Percentiles rank a stretch among this genome's conserved stretches.
These are phyloP conservation scores for Mus minutoides DNA, from an alignment of 2,797 vertebrate species.

Conservation along the genomic window DNA sequence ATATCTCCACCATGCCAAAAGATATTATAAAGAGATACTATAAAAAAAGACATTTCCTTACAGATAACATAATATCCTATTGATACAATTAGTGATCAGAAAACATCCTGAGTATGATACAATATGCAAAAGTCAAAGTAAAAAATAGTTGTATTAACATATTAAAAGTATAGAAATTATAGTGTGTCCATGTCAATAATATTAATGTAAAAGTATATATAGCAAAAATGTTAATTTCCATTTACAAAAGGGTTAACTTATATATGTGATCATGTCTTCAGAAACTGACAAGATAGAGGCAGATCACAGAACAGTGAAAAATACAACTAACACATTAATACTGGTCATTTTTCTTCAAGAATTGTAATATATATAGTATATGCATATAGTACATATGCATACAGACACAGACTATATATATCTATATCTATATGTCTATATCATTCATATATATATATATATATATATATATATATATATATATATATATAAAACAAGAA, in stretches of 20 bases:
- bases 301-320: background rate
- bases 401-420: too few relatives aligned
- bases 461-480: background rate
- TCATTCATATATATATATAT: background rate
- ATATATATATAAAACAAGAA: background rate
- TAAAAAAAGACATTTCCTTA: background rate
- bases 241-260: background rate
- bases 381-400: too few relatives aligned
- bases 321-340: background rate
- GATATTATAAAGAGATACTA: background rate
- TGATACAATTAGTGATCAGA: background rate
- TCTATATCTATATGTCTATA: too few relatives aligned
- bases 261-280: background rate
- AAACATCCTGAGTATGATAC: background rate
- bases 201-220: background rate
- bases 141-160: background rate
- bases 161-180: background rate
- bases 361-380: background rate
- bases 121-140: background rate
- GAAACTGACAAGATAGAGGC: background rate
- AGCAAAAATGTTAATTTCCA: background rate
- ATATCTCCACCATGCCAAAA: background rate
- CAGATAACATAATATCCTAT: background rate
- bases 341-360: background rate
- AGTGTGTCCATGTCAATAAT: background rate